Percentiles rank a stretch among this genome's conserved stretches.
Conservation (phyloP, 2,888 invertebrate species). For the Drosophila fulvimacula region DNA sequence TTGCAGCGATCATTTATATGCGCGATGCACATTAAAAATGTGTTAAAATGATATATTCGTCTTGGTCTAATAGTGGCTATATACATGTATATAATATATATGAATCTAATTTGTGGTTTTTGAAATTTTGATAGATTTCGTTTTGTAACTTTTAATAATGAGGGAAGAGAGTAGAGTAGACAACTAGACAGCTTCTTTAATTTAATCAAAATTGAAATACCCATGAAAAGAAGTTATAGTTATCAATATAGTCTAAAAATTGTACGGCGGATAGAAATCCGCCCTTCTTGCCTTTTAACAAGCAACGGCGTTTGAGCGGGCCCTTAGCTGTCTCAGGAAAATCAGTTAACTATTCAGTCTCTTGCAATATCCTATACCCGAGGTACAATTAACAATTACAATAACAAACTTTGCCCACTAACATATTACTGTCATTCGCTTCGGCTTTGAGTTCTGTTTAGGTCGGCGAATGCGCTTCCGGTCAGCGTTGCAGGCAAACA, state of each 20-base stretch:
- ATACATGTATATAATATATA: not conserved
- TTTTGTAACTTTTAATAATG: not conserved
- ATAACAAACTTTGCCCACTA: constrained; percentile 5
- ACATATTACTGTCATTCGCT: constrained; percentile 50
- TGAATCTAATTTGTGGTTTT: not conserved
- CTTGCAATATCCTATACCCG: not conserved
- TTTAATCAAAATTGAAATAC: too few relatives aligned
- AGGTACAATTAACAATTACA: not conserved
- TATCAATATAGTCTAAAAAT: too few relatives aligned
- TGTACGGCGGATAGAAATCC: too few relatives aligned
- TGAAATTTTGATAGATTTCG: not conserved
- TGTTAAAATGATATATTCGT: constrained; percentile 16
- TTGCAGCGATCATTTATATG: constrained; percentile 10
- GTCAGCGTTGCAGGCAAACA: constrained; percentile 68
- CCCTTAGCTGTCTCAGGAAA: too few relatives aligned
- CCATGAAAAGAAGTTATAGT: too few relatives aligned
- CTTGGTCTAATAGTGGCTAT: not conserved
- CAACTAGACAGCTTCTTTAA: not conserved
- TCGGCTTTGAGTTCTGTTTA: constrained; percentile 63
- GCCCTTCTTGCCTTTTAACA: not conserved
- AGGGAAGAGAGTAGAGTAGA: too few relatives aligned
- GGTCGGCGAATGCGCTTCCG: constrained; percentile 74
- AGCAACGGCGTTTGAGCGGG: not conserved
- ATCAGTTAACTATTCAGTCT: not conserved
- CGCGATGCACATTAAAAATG: constrained; percentile 19